A percentile compares a stretch with the other conserved stretches of the same genome.
Conservation (phyloP, 2,113 vertebrate species). For the Melanocharis versteri region DNA sequence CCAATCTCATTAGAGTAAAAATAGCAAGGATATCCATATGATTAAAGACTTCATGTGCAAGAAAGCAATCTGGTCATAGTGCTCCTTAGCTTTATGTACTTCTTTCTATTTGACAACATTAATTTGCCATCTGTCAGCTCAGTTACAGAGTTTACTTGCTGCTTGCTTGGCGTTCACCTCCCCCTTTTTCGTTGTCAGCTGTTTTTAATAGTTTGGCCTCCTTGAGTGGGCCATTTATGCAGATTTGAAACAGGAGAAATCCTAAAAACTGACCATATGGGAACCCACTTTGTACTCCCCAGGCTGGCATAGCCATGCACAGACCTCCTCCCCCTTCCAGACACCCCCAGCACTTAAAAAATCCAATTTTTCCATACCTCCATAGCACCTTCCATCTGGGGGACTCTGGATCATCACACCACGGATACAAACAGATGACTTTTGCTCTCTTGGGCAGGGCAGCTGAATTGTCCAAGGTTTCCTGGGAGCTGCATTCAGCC, state of each 20-base stretch:
- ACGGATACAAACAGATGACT: background rate
- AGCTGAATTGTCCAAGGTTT: background rate
- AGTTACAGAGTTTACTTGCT: conserved; percentile 62
- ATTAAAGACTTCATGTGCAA: conserved; percentile 60
- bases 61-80: conserved; percentile 60
- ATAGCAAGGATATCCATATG: conserved; percentile 55
- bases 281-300: conserved; percentile 1
- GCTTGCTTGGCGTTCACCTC: conserved; percentile 39
- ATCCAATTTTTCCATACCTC: background rate
- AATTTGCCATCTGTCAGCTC: conserved; percentile 69
- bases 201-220: conserved; percentile 58
- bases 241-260: conserved; percentile 57
- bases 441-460: background rate
- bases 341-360: background rate
- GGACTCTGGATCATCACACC: background rate
- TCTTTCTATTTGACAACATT: conserved; percentile 69
- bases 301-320: conserved; percentile 23
- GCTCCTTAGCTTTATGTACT: conserved; percentile 60
- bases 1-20: conserved; percentile 69
- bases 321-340: background rate
- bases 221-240: conserved; percentile 49
- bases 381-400: background rate
- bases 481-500: background rate
- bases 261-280: conserved; percentile 33
- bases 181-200: conserved; percentile 50